These are phyloP conservation scores for Camponotus vicinus DNA, from an alignment of 1,140 invertebrate genomes.

Conservation along the genomic window DNA sequence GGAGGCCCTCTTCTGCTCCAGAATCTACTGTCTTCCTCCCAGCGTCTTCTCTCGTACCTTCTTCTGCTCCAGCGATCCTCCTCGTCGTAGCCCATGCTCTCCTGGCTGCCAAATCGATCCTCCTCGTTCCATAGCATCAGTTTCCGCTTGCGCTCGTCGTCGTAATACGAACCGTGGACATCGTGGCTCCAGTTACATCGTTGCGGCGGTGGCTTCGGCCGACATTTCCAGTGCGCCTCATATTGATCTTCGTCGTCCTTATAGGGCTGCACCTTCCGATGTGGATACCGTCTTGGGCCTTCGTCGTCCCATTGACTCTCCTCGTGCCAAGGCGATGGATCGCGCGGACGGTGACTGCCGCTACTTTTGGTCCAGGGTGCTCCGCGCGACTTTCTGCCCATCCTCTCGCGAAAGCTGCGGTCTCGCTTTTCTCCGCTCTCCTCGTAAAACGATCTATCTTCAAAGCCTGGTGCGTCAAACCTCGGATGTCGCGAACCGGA, in stretches of 20 bases:
- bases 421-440: conserved; percentile 76
- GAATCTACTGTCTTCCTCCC: conserved; percentile 81
- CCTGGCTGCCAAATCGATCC: conserved; percentile 87
- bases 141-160: conserved; percentile 81
- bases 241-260: conserved; percentile 84
- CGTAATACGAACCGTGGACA: conserved; percentile 77
- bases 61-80: conserved; percentile 81
- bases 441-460: conserved; percentile 80
- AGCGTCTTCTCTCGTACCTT: conserved; percentile 82
- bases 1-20: conserved; percentile 75
- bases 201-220: conserved; percentile 75
- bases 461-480: conserved; percentile 74
- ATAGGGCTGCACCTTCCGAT: conserved; percentile 78
- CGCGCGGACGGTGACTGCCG: conserved; percentile 74
- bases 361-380: conserved; percentile 75
- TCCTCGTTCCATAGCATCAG: conserved; percentile 83
- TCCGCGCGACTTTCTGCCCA: conserved; percentile 78
- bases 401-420: conserved; percentile 78
- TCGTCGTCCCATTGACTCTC: conserved; percentile 84
- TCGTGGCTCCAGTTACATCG: conserved; percentile 79
- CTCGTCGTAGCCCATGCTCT: conserved; percentile 86
- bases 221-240: conserved; percentile 82
- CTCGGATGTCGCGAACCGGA: conserved; percentile 69
- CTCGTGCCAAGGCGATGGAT: conserved; percentile 82
- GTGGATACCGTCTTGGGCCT: conserved; percentile 77